Percentiles rank a stretch among this genome's conserved stretches.
Evolutionary conservation across 1,140 invertebrate species (phyloP).

Genomic region (Carposina sasakii): DNA sequence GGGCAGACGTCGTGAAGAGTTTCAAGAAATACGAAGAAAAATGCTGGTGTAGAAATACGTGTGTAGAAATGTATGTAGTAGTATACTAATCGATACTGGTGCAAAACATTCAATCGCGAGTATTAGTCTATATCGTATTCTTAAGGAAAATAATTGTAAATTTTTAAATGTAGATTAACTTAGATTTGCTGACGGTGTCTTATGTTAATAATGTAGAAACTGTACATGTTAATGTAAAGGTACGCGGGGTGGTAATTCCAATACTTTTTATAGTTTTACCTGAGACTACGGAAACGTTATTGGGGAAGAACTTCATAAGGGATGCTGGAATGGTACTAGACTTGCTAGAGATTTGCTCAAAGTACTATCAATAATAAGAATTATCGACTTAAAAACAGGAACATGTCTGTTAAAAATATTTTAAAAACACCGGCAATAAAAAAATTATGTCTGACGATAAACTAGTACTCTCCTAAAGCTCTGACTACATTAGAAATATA

Average conservation of each 20-base stretch:
- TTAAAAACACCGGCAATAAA: too few relatives aligned
- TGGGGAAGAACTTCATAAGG: background rate
- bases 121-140: conserved; percentile 15
- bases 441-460: too few relatives aligned
- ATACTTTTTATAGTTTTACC: background rate
- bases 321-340: background rate
- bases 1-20: conserved; percentile 40
- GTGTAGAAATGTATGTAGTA: conserved; percentile 7
- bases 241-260: background rate
- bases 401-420: too few relatives aligned
- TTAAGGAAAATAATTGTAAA: conserved; percentile 11
- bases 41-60: background rate
- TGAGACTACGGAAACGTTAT: background rate
- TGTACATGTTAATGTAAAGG: background rate
- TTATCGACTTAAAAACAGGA: too few relatives aligned
- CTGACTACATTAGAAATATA: too few relatives aligned
- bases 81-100: conserved; percentile 19
- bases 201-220: background rate
- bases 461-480: too few relatives aligned
- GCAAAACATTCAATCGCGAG: conserved; percentile 20
- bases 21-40: too few relatives aligned
- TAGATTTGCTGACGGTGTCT: background rate
- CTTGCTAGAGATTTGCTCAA: background rate
- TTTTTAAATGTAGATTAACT: conserved; percentile 11
- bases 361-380: too few relatives aligned